Conservation (phyloP, 2,888 invertebrate species). For the Hirtodrosophila alboralis region DNA sequence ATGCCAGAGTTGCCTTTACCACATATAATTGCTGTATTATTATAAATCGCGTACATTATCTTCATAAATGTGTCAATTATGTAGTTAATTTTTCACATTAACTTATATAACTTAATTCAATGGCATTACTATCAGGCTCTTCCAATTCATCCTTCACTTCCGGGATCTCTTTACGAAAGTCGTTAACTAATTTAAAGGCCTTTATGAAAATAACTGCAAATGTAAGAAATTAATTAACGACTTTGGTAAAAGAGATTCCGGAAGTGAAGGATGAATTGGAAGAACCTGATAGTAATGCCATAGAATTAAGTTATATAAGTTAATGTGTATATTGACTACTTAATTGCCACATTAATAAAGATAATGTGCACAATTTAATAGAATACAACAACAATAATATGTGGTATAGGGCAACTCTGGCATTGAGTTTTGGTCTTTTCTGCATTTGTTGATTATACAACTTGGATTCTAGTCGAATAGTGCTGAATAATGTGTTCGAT, state of each 20-base stretch:
- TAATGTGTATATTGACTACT: slow-evolving; percentile 1
- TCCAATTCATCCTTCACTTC: not conserved
- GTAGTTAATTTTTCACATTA: not conserved
- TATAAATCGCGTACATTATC: not conserved
- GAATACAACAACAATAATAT: not conserved
- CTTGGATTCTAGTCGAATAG: not conserved
- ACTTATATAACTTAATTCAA: not conserved
- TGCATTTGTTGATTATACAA: slow-evolving; percentile 13
- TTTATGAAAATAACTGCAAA: not conserved
- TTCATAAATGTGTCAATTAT: slow-evolving; percentile 1
- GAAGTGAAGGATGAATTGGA: not conserved
- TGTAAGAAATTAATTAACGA: not conserved
- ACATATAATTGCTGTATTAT: not conserved
- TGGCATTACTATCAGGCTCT: not conserved
- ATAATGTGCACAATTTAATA: not conserved
- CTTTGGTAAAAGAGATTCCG: not conserved
- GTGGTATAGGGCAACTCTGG: too few species aligned
- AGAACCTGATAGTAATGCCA: not conserved
- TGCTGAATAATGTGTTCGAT: slow-evolving; percentile 10
- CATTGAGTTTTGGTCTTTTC: not conserved
- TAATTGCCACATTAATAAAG: not conserved
- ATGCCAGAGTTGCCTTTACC: too few species aligned
- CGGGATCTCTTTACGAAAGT: slow-evolving; percentile 1
- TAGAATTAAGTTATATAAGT: not conserved
- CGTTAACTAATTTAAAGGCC: not conserved